phyloP scores from a whole-genome alignment of 2,113 vertebrate species.

The Heliornis fulica region DNA sequence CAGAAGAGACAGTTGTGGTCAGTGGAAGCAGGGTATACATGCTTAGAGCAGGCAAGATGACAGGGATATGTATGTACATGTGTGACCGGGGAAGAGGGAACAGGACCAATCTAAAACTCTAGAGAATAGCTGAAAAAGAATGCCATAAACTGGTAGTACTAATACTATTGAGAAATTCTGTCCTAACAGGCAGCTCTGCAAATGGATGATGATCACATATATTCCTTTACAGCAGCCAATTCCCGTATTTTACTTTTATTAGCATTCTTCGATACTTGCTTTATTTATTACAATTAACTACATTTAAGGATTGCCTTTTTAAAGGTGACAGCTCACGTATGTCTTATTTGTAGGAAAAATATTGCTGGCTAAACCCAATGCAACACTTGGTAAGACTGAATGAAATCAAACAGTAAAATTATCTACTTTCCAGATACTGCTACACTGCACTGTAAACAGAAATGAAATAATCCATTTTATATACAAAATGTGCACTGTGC shows the following conservation, averaged over 20 bases:
- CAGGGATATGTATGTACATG: accelerated
- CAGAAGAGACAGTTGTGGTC: background rate
- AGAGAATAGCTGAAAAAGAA: background rate
- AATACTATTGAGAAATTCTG: background rate
- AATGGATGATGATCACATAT: background rate
- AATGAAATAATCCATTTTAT: background rate
- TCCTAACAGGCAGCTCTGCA: background rate
- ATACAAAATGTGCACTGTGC: accelerated
- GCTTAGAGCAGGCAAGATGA: background rate
- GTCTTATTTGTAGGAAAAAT: background rate
- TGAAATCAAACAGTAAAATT: background rate
- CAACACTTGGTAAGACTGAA: background rate
- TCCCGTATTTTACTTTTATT: background rate
- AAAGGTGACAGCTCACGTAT: background rate
- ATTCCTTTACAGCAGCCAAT: background rate
- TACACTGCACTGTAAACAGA: background rate
- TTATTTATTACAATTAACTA: background rate
- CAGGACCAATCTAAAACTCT: background rate
- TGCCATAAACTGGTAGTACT: too few relatives aligned
- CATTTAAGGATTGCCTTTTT: background rate
- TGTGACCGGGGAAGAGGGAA: background rate
- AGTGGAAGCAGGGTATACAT: background rate
- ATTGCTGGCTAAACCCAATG: background rate
- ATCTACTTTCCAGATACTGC: background rate
- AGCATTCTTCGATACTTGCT: background rate